phyloP scores from a whole-genome alignment of 2,113 vertebrate species.

The Poeciliopsis turrubarensis region DNA sequence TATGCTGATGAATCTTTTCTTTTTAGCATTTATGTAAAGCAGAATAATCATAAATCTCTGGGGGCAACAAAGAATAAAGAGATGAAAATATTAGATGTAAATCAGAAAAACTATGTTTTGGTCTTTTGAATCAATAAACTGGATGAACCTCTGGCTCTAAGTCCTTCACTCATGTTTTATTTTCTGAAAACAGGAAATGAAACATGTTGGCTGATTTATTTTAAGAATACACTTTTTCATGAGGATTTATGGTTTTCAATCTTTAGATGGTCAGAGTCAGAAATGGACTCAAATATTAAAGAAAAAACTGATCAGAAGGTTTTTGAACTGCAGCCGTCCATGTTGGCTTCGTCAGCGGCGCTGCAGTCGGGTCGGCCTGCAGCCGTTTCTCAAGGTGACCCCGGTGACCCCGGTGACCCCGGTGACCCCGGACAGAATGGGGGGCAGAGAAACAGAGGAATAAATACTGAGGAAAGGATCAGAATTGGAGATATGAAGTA shows the following conservation, averaged over 20 bases:
- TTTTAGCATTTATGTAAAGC: conserved; percentile 16
- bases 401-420: not conserved
- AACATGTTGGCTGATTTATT: conserved; percentile 8
- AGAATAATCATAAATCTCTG: conserved; percentile 12
- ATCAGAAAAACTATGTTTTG: not conserved
- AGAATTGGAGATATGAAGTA: not conserved
- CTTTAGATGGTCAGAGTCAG: no score
- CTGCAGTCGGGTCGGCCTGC: no score
- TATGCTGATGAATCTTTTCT: conserved; percentile 3
- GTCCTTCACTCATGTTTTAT: not conserved
- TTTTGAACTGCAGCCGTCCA: no score
- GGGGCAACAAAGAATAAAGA: conserved; percentile 16
- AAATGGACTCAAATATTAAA: no score
- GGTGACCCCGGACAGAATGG: not conserved
- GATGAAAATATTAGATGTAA: conserved; percentile 4
- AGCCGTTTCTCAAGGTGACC: no score
- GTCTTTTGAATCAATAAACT: conserved; percentile 1
- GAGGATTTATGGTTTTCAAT: not conserved
- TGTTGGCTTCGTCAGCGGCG: no score
- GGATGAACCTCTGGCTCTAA: conserved; percentile 4
- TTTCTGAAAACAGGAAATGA: conserved; percentile 4
- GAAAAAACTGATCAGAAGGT: no score
- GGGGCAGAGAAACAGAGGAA: not conserved
- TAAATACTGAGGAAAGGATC: not conserved
- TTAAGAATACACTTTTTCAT: conserved; percentile 6